These are phyloP conservation scores for Argyrosomus japonicus DNA, from an alignment of 2,113 vertebrate species.

Conservation along the genomic window DNA sequence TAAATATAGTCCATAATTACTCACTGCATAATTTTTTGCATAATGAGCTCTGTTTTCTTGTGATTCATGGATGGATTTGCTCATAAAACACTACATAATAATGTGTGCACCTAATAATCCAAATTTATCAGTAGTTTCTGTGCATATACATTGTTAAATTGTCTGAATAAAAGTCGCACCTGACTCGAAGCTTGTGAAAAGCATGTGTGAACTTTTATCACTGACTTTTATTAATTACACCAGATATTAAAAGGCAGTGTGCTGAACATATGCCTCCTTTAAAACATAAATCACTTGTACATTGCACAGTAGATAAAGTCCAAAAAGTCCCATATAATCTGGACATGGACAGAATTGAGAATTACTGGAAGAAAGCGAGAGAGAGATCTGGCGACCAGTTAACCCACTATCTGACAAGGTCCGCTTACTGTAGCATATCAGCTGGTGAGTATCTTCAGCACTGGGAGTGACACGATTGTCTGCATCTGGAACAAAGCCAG, in stretches of 20 bases:
- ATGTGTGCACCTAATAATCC: neutral
- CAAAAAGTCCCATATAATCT: constrained; percentile 4
- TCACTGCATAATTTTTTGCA: neutral
- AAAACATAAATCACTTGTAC: constrained; percentile 5
- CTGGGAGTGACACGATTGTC: constrained; percentile 40
- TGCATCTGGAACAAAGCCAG: constrained; percentile 55
- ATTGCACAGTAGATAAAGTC: constrained; percentile 6
- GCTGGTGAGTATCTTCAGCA: constrained; percentile 45
- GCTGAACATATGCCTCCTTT: constrained; percentile 12
- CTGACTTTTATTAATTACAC: constrained; percentile 12
- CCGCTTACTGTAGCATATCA: constrained; percentile 39
- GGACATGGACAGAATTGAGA: neutral
- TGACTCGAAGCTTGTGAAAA: constrained; percentile 10
- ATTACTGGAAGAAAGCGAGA: neutral
- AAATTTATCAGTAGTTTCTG: neutral
- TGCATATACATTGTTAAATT: constrained; percentile 26
- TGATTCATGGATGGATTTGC: constrained; percentile 6
- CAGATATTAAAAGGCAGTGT: constrained; percentile 1
- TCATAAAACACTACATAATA: constrained; percentile 5
- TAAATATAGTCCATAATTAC: neutral
- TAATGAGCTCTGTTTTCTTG: constrained; percentile 9
- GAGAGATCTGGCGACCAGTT: constrained; percentile 37
- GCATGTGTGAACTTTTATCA: constrained; percentile 27
- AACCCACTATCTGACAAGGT: constrained; percentile 37
- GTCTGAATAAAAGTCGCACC: constrained; percentile 24